Conservation (phyloP, 2,797 vertebrate genomes). For the Etheostoma perlongum region DNA sequence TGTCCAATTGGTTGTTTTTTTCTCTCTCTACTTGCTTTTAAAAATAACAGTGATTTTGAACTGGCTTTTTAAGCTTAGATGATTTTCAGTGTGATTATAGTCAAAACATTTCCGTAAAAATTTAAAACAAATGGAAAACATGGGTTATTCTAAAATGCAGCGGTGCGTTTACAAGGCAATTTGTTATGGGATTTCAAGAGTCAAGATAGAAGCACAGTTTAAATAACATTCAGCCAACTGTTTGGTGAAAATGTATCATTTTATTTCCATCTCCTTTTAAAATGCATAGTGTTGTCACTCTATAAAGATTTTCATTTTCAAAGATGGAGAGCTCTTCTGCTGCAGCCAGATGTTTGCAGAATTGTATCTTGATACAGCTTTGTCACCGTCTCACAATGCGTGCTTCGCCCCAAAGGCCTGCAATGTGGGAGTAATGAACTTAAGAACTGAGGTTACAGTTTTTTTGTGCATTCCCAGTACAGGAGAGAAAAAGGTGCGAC, state of each 20-base stretch:
- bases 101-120: constrained; percentile 54
- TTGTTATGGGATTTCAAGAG: constrained; percentile 51
- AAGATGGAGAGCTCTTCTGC: constrained; percentile 26
- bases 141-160: constrained; percentile 22
- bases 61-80: constrained; percentile 41
- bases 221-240: constrained; percentile 36
- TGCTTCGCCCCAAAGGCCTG: constrained; percentile 3
- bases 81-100: constrained; percentile 57
- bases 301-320: constrained; percentile 31
- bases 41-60: constrained; percentile 69
- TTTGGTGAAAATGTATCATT: constrained; percentile 30
- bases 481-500: constrained; percentile 22
- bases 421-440: constrained; percentile 19
- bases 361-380: constrained; percentile 44
- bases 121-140: constrained; percentile 56
- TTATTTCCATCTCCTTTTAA: constrained; percentile 31
- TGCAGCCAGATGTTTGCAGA: constrained; percentile 48
- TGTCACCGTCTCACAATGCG: constrained; percentile 39
- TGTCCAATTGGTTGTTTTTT: constrained; percentile 51
- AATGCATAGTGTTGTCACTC: constrained; percentile 30
- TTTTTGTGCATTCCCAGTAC: constrained; percentile 10
- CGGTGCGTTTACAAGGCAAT: constrained; percentile 39
- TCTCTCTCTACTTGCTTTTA: constrained; percentile 50
- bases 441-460: constrained; percentile 28
- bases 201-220: constrained; percentile 31